Evolutionary conservation across 64 coral and sea anemone genomes (phyloP), one percentile per base, ranked within the genome.

Genomic region (Montipora capricornis): DNA sequence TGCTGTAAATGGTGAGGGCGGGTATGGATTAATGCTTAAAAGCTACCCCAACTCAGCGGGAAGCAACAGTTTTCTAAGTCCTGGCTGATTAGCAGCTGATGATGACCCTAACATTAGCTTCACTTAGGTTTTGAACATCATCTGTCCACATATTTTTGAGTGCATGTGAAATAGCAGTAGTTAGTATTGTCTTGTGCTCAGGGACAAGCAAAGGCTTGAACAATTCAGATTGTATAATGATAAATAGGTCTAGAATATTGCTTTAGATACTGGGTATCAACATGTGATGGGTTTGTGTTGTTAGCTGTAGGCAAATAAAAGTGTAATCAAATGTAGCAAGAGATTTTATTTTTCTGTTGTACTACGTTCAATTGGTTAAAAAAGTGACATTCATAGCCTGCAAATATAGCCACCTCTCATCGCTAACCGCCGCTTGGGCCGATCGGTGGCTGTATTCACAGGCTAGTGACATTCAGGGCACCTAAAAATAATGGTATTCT

Each of bases 61-160:
- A 37, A 37, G 37, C 52, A 55, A 55, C 52, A 55, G 52, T 55
- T 5, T 5, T 10, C 10, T 5, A 55, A 55, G 52, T 10, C 10
- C 52, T 37, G 10, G 10, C 52, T 55, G 10, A 10, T 55, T 55
- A 55, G 52, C 52, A 55, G 52, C 52, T 7, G 10, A 55, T 7
- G 52, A 10, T 5, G 5, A 55, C 5, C 52, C 52, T 55, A 10
- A 55, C 0, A 55, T 55, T 55, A 84, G 81, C 81, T 67, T 84
- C 59, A 44, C 37, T 84, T 84, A 37, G 2, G 37, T 37, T 84
- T 45, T 37, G 60, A 37, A 8, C 15, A 47, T 67, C 81, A 68
- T 58, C 26, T 19, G 57, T 67, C 60, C 60, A 44, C 68, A 84
- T 84, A 84, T 84, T 84, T 84, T 68, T 68, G 48, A 68, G 14